A percentile compares a stretch with the other conserved stretches of the same genome.
Evolutionary conservation across 2,888 invertebrate species (phyloP).

Genomic region (Euzophera pinguis): DNA sequence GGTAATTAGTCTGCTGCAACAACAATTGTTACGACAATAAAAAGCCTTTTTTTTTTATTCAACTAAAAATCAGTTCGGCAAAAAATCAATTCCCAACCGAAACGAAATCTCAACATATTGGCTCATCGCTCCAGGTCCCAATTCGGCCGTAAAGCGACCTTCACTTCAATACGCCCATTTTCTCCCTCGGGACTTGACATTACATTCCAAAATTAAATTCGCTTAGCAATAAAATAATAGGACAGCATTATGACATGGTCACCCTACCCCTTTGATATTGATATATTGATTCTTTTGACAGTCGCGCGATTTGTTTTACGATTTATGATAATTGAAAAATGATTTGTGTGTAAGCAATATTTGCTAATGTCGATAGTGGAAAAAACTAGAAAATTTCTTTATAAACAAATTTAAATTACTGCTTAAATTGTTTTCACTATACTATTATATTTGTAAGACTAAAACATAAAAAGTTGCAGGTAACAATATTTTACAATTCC

Average conservation of each 20-base stretch:
- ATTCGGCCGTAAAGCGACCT: slow-evolving; percentile 42
- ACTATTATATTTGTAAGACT: too few species aligned
- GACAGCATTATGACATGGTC: slow-evolving; percentile 52
- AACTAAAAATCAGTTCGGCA: not conserved
- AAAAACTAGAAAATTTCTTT: too few species aligned
- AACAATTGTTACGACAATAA: too few species aligned
- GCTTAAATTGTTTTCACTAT: too few species aligned
- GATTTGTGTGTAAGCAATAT: slow-evolving; percentile 1
- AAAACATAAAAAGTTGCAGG: too few species aligned
- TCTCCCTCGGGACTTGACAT: slow-evolving; percentile 46
- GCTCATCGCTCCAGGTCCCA: slow-evolving; percentile 34
- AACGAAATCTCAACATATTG: slow-evolving; percentile 41
- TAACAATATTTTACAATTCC: too few species aligned
- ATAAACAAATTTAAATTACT: too few species aligned
- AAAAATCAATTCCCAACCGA: slow-evolving; percentile 13
- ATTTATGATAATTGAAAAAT: slow-evolving; percentile 23
- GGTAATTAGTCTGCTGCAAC: too few species aligned
- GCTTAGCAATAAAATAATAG: slow-evolving; percentile 63
- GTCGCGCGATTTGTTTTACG: slow-evolving; percentile 20
- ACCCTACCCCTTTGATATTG: slow-evolving; percentile 34
- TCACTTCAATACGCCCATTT: slow-evolving; percentile 27
- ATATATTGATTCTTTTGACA: slow-evolving; percentile 22
- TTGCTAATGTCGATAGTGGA: not conserved
- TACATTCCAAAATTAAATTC: slow-evolving; percentile 60
- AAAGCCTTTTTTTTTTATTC: too few species aligned